Evolutionary conservation across 2,113 vertebrate species (phyloP).

Genomic region (Anolis sagrei): DNA sequence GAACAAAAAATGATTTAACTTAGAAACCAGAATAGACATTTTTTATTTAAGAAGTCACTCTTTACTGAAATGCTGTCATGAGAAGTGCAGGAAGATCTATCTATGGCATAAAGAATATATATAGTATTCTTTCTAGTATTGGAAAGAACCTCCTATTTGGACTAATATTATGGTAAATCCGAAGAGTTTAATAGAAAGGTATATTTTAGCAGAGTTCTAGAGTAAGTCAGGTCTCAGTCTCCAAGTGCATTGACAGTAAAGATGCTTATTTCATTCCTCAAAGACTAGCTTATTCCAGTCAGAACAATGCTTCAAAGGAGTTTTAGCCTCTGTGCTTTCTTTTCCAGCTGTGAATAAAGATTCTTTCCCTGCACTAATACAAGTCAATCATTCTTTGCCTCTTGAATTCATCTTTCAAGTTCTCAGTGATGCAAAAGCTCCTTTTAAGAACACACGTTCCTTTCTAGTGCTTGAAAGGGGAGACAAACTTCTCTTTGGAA

Average conservation of each 20-base stretch:
- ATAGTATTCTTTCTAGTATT: neutral
- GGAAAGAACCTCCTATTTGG: neutral
- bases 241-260: slow-evolving; percentile 57
- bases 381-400: slow-evolving; percentile 69
- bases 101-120: neutral
- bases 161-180: slow-evolving; percentile 18
- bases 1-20: neutral
- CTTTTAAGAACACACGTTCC: slow-evolving; percentile 55
- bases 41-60: neutral
- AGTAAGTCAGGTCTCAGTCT: slow-evolving; percentile 41
- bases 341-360: slow-evolving; percentile 72
- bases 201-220: slow-evolving; percentile 52
- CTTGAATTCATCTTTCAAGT: slow-evolving; percentile 64
- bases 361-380: slow-evolving; percentile 54
- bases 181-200: slow-evolving; percentile 45
- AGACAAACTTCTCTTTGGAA: slow-evolving; percentile 32
- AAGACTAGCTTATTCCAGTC: slow-evolving; percentile 68
- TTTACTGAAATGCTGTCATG: neutral
- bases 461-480: slow-evolving; percentile 32
- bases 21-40: neutral
- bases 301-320: slow-evolving; percentile 72
- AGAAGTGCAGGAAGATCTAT: neutral
- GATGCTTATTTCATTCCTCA: slow-evolving; percentile 63
- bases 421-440: slow-evolving; percentile 56
- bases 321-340: slow-evolving; percentile 65